Evolutionary conservation across 2,113 vertebrate species (phyloP).

Genomic region (Romanogobio albipinnatus): DNA sequence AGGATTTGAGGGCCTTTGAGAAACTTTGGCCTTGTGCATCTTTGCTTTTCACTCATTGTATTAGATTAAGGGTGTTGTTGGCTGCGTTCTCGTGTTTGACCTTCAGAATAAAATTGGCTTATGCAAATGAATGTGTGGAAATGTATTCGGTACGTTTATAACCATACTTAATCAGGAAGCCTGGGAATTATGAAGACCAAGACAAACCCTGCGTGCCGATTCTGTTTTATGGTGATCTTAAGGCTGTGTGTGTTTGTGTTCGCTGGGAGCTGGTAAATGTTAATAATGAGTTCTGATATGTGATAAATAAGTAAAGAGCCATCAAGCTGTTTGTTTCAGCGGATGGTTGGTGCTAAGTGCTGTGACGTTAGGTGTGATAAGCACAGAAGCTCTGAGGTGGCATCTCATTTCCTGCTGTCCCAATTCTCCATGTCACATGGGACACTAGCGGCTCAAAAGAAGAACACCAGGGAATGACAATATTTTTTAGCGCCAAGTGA

Average conservation of each 20-base stretch:
- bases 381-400: conserved; percentile 6
- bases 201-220: background rate
- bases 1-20: conserved; percentile 43
- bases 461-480: conserved; percentile 9
- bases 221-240: background rate
- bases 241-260: background rate
- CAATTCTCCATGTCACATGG: conserved; percentile 51
- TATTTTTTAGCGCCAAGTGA: conserved; percentile 7
- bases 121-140: conserved; percentile 40
- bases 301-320: conserved; percentile 54
- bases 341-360: conserved; percentile 12
- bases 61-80: conserved; percentile 29
- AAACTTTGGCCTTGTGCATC: conserved; percentile 33
- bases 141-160: background rate
- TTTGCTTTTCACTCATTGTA: conserved; percentile 31
- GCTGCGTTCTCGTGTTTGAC: conserved; percentile 42
- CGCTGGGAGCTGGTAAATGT: conserved; percentile 4
- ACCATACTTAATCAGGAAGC: conserved; percentile 27
- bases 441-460: conserved; percentile 27
- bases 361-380: background rate
- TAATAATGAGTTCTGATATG: conserved; percentile 49
- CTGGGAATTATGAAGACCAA: conserved; percentile 38
- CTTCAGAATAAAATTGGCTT: conserved; percentile 31
- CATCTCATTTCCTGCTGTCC: conserved; percentile 57
- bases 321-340: conserved; percentile 43